Conservation (phyloP, 2,113 vertebrate genomes). For the Terrapene triunguis region DNA sequence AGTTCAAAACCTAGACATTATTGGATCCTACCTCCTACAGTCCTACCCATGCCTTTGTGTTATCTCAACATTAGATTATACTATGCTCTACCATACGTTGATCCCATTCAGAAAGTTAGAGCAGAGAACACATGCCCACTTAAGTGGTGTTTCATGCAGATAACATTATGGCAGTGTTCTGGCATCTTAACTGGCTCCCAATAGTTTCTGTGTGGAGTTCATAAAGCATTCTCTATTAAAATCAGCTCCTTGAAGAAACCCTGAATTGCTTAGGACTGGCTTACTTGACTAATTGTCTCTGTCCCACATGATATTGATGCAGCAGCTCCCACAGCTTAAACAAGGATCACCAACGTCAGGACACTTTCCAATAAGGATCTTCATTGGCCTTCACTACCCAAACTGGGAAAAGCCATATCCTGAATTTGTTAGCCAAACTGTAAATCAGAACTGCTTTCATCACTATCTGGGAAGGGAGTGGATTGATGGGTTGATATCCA, state of each 20-base stretch:
- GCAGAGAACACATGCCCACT: neutral
- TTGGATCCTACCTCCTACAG: neutral
- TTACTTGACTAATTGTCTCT: neutral
- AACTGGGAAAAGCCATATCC: neutral
- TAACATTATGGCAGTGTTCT: accelerated
- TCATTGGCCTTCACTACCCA: neutral
- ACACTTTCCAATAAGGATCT: neutral
- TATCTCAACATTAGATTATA: accelerated
- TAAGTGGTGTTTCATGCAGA: accelerated
- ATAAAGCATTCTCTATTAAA: too few relatives aligned
- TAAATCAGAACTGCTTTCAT: neutral
- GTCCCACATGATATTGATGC: too few relatives aligned
- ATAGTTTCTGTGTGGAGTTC: accelerated
- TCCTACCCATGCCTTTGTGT: neutral
- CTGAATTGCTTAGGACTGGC: neutral
- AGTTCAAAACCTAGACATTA: neutral
- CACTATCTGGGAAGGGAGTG: neutral
- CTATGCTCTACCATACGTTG: accelerated
- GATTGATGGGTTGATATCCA: neutral
- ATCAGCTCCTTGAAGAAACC: neutral
- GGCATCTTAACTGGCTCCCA: accelerated
- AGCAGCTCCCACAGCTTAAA: neutral
- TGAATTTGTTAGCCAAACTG: neutral
- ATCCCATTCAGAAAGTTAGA: neutral
- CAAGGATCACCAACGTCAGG: accelerated